Evolutionary conservation across 2,113 vertebrate species (phyloP), one percentile per base, ranked within the genome.

Genomic region (Lepus europaeus): DNA sequence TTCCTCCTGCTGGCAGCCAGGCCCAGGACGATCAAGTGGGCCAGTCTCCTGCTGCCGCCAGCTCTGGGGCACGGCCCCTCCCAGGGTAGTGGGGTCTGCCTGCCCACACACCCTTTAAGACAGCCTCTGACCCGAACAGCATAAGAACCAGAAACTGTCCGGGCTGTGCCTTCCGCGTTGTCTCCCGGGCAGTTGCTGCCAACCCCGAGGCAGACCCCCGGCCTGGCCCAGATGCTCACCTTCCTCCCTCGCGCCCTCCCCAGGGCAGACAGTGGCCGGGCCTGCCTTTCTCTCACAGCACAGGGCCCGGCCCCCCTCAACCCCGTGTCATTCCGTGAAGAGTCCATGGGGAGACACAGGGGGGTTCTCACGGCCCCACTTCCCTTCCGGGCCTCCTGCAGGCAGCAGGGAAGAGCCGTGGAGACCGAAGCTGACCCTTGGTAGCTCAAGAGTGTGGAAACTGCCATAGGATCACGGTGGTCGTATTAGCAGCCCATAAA

Each of bases 331-430:
- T 68, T 76, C 56, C 61, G 29, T 25, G 19, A 83, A 61, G 29
- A 68, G 22, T 45, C 66, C 69, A 59, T 64, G 56, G 2, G 2
- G 53, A 87, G 51, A 39, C 8, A 14, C 0, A 53, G 3, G 3
- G 3, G 53, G 27, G 7, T 33, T 76, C 45, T 84, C 19, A 17
- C 0, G 2, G 29, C 5, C 6, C 61, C 3, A 0, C 3, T n/a
- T 16, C 2, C n/a, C 27, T 11, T 22, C 0, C 14, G 33, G 73
- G 51, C 31, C 16, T 61, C 25, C 17, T 1, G 2, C 1, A 23
- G 39, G 9, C 49, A 68, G 39, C 13, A 39, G 45, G 22, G 25
- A 59, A 12, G 16, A 56, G 13, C 16, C 16, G 10, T 9, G 25
- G 29, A 73, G 36, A 17, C 20, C 27, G 72, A 85, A 39, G 33